These are phyloP conservation scores for Merluccius polli DNA, from an alignment of 2,797 vertebrate genomes.

Conservation along the genomic window DNA sequence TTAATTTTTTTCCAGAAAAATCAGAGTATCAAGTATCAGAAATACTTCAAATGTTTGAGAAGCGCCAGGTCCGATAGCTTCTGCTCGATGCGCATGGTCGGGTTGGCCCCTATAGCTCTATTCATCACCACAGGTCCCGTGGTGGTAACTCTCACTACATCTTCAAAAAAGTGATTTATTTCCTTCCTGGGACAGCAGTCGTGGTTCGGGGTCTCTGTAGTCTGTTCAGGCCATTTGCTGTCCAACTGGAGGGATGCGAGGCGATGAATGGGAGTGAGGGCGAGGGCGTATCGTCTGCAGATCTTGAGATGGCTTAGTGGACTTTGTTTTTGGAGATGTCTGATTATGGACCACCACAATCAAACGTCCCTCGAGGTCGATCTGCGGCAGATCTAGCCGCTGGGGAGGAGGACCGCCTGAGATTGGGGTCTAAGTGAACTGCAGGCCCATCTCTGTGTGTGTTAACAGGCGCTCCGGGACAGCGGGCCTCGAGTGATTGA, in stretches of 20 bases:
- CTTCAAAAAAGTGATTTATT: slow-evolving; percentile 28
- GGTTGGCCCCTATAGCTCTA: not conserved
- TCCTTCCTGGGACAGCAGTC: not conserved
- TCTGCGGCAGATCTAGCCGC: not conserved
- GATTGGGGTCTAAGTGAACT: not conserved
- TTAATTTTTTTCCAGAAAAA: too few relatives aligned
- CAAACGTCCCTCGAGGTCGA: not conserved
- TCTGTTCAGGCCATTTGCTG: not conserved
- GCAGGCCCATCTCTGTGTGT: not conserved
- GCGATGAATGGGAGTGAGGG: not conserved
- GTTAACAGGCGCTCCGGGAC: not conserved
- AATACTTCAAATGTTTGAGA: not conserved
- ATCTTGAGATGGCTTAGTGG: slow-evolving; percentile 11
- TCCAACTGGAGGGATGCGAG: not conserved
- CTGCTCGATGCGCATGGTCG: not conserved
- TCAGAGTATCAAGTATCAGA: too few relatives aligned
- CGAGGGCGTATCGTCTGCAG: not conserved
- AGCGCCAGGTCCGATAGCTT: not conserved
- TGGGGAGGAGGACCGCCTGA: not conserved
- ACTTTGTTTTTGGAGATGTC: slow-evolving; percentile 9
- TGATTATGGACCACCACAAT: slow-evolving; percentile 2
- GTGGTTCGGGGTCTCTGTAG: not conserved
- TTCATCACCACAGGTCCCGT: slow-evolving; percentile 51
- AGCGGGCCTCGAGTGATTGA: slow-evolving; percentile 43
- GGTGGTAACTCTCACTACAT: slow-evolving; percentile 55